phyloP scores from a whole-genome alignment of 1,140 invertebrate genomes.

The Drosophila ohnishii region DNA sequence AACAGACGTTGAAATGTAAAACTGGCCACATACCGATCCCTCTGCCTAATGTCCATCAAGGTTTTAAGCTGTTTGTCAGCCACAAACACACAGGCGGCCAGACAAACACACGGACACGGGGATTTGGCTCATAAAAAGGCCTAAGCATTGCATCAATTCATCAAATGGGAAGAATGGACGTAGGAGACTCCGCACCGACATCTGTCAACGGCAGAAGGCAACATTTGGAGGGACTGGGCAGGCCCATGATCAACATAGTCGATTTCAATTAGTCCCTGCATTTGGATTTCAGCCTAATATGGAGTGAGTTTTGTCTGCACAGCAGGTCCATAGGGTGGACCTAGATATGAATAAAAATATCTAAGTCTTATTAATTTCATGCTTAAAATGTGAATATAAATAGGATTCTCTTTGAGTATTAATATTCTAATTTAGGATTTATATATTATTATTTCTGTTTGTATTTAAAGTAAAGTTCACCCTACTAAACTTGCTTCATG shows the following conservation, averaged over 20 bases:
- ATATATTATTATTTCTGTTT: no score
- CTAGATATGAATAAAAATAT: no score
- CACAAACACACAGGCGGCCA: slow-evolving; percentile 41
- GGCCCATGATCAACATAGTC: slow-evolving; percentile 49
- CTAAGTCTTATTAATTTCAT: neutral
- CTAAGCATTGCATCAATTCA: slow-evolving; percentile 65
- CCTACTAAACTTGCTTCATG: neutral
- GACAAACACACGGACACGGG: slow-evolving; percentile 29
- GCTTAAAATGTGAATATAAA: neutral
- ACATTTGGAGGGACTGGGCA: neutral
- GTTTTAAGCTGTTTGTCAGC: slow-evolving; percentile 76
- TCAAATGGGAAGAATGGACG: slow-evolving; percentile 29
- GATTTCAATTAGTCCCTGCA: slow-evolving; percentile 60
- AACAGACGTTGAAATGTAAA: slow-evolving; percentile 38
- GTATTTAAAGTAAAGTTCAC: neutral
- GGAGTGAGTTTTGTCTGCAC: slow-evolving; percentile 36
- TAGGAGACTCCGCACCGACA: slow-evolving; percentile 16
- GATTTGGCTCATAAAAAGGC: slow-evolving; percentile 65
- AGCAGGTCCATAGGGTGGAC: slow-evolving; percentile 11
- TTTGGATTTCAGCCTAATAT: slow-evolving; percentile 25
- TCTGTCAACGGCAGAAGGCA: slow-evolving; percentile 38
- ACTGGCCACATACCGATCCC: slow-evolving; percentile 21
- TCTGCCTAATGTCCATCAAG: slow-evolving; percentile 70
- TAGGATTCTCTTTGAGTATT: no score
- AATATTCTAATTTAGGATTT: no score